These are phyloP conservation scores for Oscheius myriophilus DNA, from an alignment of 2,888 invertebrate species.

Conservation along the genomic window DNA sequence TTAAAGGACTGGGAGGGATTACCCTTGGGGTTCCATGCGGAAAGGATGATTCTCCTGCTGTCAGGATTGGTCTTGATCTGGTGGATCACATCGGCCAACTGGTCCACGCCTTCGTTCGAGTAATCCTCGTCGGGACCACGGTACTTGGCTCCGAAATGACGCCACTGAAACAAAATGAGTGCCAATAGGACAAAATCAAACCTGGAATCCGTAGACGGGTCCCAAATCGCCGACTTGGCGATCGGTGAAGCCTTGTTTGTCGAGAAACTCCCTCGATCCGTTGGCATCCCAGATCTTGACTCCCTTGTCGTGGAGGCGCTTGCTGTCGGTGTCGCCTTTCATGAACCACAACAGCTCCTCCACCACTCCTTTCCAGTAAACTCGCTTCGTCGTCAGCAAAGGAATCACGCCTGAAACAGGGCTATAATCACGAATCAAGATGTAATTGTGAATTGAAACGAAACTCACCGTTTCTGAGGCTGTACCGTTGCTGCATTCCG, in stretches of 20 bases:
- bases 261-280: conserved; percentile 87
- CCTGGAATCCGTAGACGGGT: conserved; percentile 94
- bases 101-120: conserved; percentile 86
- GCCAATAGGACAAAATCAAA: conserved; percentile 21
- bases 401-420: conserved; percentile 76
- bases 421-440: background rate
- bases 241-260: conserved; percentile 83
- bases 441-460: too few species aligned
- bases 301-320: conserved; percentile 77
- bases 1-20: background rate
- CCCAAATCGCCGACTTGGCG: conserved; percentile 93
- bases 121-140: conserved; percentile 84
- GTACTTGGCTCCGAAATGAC: conserved; percentile 93
- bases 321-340: conserved; percentile 86
- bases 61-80: conserved; percentile 83
- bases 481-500: conserved; percentile 89
- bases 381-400: conserved; percentile 90
- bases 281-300: conserved; percentile 91
- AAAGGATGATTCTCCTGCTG: conserved; percentile 89
- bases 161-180: conserved; percentile 77
- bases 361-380: conserved; percentile 88
- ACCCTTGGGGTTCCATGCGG: conserved; percentile 89
- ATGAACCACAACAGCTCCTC: conserved; percentile 96
- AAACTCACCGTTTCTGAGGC: conserved; percentile 75
- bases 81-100: conserved; percentile 82